Conservation (phyloP, 2,888 invertebrate genomes). For the Melanotus villosus region DNA sequence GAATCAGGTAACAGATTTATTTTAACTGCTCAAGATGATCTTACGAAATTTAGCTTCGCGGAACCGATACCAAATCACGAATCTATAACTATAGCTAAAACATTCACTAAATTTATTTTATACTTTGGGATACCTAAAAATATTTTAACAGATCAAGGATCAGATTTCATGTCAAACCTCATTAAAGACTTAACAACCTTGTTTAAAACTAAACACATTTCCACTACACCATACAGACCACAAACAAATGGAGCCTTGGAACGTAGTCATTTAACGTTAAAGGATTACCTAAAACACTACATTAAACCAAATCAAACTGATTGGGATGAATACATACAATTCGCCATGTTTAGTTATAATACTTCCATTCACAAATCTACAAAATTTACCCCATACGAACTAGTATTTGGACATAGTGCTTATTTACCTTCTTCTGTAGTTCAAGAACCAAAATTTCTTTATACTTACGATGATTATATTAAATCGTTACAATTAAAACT, state of each 20-base stretch:
- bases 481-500: too few relatives aligned
- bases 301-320: slow-evolving; percentile 55
- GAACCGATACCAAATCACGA: slow-evolving; percentile 51
- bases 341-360: slow-evolving; percentile 60
- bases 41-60: too few relatives aligned
- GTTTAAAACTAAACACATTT: slow-evolving; percentile 58
- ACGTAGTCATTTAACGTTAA: slow-evolving; percentile 56
- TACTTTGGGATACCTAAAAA: slow-evolving; percentile 36
- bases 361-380: slow-evolving; percentile 58
- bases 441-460: slow-evolving; percentile 42
- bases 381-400: slow-evolving; percentile 60
- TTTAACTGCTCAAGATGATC: slow-evolving; percentile 51
- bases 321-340: slow-evolving; percentile 58
- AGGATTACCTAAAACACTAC: slow-evolving; percentile 57
- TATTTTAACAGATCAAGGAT: slow-evolving; percentile 60
- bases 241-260: slow-evolving; percentile 51
- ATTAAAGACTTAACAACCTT: slow-evolving; percentile 58
- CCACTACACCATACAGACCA: slow-evolving; percentile 58
- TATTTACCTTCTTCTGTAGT: slow-evolving; percentile 54
- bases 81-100: slow-evolving; percentile 50
- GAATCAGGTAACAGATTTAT: slow-evolving; percentile 50
- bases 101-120: slow-evolving; percentile 52
- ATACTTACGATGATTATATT: slow-evolving; percentile 30
- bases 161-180: slow-evolving; percentile 60
- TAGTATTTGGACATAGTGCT: slow-evolving; percentile 61